Evolutionary conservation across 2,113 vertebrate genomes (phyloP).

Genomic region (Heterotilapia buettikoferi): DNA sequence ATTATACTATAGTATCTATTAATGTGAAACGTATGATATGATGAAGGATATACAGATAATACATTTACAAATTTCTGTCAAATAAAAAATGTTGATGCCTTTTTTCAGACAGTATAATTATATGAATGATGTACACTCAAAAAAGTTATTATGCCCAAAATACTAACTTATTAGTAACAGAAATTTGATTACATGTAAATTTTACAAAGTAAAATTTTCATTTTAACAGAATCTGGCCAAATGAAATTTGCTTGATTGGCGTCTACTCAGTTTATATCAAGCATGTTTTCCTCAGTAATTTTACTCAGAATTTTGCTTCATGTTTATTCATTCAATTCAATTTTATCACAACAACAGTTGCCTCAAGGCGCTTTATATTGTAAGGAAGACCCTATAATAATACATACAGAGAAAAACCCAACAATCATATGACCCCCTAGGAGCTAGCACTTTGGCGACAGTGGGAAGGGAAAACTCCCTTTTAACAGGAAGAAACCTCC

Average conservation of each 20-base stretch:
- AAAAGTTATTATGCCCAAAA: too few species aligned
- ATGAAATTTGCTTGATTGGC: too few species aligned
- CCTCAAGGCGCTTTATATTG: background rate
- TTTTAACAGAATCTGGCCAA: too few species aligned
- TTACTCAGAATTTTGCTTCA: background rate
- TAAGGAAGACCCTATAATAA: background rate
- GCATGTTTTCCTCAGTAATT: background rate
- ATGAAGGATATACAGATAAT: background rate
- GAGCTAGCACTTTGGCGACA: background rate
- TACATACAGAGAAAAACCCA: background rate
- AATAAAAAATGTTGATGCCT: background rate
- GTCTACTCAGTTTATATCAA: too few species aligned
- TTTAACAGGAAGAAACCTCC: background rate
- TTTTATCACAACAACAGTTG: background rate
- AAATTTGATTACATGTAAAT: too few species aligned
- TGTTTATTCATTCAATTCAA: background rate
- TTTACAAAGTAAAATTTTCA: too few species aligned
- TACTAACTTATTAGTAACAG: too few species aligned
- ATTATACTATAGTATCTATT: background rate
- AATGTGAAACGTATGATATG: background rate
- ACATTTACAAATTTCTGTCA: background rate
- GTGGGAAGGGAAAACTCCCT: background rate
- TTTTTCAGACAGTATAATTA: background rate
- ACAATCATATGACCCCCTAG: background rate
- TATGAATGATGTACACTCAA: too few species aligned